These are phyloP conservation scores for Lethrus apterus DNA, from an alignment of 1,140 invertebrate species.

Conservation along the genomic window DNA sequence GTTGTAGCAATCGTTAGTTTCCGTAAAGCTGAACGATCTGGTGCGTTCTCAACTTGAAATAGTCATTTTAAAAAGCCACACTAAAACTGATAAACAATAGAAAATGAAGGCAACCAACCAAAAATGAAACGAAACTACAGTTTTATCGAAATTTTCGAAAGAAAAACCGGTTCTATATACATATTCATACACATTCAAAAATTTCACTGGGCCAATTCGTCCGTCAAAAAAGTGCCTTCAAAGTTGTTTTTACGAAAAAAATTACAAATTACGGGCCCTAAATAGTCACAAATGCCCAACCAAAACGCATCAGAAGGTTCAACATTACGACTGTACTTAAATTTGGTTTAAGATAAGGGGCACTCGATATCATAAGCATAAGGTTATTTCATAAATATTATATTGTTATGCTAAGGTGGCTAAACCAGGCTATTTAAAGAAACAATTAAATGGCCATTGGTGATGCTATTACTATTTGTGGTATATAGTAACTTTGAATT, in stretches of 20 bases:
- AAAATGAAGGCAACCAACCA: slow-evolving; percentile 44
- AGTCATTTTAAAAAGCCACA: slow-evolving; percentile 56
- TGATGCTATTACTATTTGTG: slow-evolving; percentile 40
- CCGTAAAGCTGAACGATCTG: slow-evolving; percentile 44
- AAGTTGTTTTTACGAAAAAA: slow-evolving; percentile 74
- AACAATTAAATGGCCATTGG: slow-evolving; percentile 22
- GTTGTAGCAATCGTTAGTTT: slow-evolving; percentile 38
- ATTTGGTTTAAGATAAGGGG: slow-evolving; percentile 29
- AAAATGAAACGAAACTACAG: slow-evolving; percentile 35
- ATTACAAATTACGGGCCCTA: slow-evolving; percentile 70
- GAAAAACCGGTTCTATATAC: slow-evolving; percentile 50
- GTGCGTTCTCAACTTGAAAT: slow-evolving; percentile 60
- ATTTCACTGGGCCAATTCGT: slow-evolving; percentile 75
- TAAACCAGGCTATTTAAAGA: slow-evolving; percentile 26
- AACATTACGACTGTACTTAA: slow-evolving; percentile 41
- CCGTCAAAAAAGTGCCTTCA: slow-evolving; percentile 83
- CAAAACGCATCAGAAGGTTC: slow-evolving; percentile 52
- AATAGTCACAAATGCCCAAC: slow-evolving; percentile 66
- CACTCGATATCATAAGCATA: slow-evolving; percentile 40
- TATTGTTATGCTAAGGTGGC: slow-evolving; percentile 42
- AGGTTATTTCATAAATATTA: slow-evolving; percentile 45
- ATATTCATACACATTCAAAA: slow-evolving; percentile 50
- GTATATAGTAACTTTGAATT: slow-evolving; percentile 44
- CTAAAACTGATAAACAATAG: slow-evolving; percentile 55
- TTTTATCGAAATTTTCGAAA: slow-evolving; percentile 34